phyloP scores from a whole-genome alignment of 2,797 vertebrate species.

The Lophius americanus region DNA sequence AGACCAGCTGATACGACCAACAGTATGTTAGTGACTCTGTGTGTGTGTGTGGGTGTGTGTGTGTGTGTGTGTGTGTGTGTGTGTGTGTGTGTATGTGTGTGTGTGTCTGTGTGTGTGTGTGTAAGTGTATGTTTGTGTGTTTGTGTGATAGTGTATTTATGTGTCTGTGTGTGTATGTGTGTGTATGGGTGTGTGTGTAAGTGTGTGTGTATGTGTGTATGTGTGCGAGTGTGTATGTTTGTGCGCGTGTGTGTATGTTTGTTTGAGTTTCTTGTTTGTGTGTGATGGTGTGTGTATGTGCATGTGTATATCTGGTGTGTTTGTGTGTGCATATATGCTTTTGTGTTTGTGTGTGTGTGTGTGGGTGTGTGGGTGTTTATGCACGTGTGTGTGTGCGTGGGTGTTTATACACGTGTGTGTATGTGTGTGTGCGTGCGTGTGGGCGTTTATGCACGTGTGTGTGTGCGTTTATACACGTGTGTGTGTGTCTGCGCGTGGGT shows the following conservation, averaged over 20 bases:
- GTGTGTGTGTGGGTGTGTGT: background rate
- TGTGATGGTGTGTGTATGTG: too few relatives aligned
- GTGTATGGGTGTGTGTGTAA: conserved; percentile 2
- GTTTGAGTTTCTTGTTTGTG: too few relatives aligned
- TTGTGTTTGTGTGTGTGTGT: too few relatives aligned
- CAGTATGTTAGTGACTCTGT: background rate
- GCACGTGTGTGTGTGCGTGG: background rate
- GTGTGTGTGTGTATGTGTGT: background rate
- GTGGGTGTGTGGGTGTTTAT: too few relatives aligned
- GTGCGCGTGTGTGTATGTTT: too few relatives aligned
- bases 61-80: background rate
- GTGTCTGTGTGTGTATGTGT: conserved; percentile 22
- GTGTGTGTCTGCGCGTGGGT: background rate
- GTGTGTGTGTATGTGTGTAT: conserved; percentile 5
- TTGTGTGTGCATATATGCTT: too few relatives aligned
- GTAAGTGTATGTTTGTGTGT: conserved; percentile 2
- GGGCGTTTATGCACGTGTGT: conserved; percentile 7
- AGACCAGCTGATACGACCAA: conserved; percentile 6
- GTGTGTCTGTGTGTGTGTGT: conserved; percentile 8
- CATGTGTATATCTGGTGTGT: too few relatives aligned
- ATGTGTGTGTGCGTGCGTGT: background rate
- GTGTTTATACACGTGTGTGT: conserved; percentile 15
- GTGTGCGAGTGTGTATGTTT: too few relatives aligned
- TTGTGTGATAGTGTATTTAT: conserved; percentile 7
- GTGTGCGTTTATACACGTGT: background rate